Evolutionary conservation across 2,113 vertebrate genomes (phyloP), one percentile per base, ranked within the genome.

Genomic region (Noturus placidus): DNA sequence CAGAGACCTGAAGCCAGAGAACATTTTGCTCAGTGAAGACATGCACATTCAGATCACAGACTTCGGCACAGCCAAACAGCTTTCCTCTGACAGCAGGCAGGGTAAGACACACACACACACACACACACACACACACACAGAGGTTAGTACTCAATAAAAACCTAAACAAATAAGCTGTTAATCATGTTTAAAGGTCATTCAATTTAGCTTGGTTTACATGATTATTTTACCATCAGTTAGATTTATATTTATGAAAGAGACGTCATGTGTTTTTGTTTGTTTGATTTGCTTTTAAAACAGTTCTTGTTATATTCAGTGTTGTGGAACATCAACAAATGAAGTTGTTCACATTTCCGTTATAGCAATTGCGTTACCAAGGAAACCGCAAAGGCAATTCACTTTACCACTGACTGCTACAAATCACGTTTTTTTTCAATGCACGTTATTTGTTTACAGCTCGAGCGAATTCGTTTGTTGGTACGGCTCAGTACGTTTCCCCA

Each of bases 31-130:
- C 93, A 99, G 96, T 88, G 98, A 99, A 95, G 98, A 99, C 33
- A 99, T 99, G 98, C 98, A 99, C 93, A 97, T 99, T 94, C 98
- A 99, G 92, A 99, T 99, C 93, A 99, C 98, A 92, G 98, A 99
- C 93, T 99, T 99, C 70, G 98, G 98, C 91, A 99, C 98, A 85
- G 98, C 98, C 77, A 99, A 99, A 95, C 96, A 99, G 88, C 93
- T 99, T 91, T 96, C 98, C 38, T 98, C 98, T 74, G 98, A 99
- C 86, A 99, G 96, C 92, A 98, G 96, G 91, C 98, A 99, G 97
- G 98, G 98, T 96, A 93, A 76, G 70, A 79, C 17, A 25, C 25
- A 46, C 33, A 3, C 25, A 9, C 76, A 9, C 76, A 9, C n/a
- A 46, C 59, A 22, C 25, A 38, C 35, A 77, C 50, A 27, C 63